A percentile compares a stretch with the other conserved stretches of the same genome.
phyloP scores from a whole-genome alignment of 2,888 invertebrate genomes.

The Tipula vernalis region DNA sequence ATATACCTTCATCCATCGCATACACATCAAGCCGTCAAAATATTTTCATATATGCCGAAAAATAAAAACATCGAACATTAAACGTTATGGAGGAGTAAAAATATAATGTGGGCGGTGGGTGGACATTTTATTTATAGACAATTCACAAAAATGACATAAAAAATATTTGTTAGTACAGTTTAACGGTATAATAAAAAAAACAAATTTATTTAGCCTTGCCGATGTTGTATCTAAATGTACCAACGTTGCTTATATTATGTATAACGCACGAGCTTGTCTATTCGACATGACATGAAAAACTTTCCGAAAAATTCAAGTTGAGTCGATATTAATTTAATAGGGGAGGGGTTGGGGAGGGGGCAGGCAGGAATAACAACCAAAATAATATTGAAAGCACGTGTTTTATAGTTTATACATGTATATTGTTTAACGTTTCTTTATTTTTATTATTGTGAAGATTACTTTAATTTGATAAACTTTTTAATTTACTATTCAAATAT shows the following conservation, averaged over 20 bases:
- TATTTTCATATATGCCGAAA: background rate
- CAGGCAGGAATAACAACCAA: background rate
- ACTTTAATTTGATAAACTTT: background rate
- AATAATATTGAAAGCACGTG: background rate
- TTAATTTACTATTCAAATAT: background rate
- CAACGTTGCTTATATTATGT: background rate
- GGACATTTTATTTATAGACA: background rate
- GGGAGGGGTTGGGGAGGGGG: background rate
- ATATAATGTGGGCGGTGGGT: background rate
- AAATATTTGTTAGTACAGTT: background rate
- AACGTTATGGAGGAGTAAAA: background rate
- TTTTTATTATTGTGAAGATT: background rate
- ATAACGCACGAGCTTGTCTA: background rate
- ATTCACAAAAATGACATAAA: background rate
- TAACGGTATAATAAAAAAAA: background rate
- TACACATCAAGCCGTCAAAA: background rate
- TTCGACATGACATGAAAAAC: background rate
- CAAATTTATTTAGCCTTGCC: background rate
- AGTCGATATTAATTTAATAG: background rate
- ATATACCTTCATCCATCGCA: background rate
- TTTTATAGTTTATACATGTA: background rate
- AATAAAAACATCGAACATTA: background rate
- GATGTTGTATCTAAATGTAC: background rate
- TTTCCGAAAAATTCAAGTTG: background rate
- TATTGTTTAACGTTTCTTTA: background rate